A percentile compares a stretch with the other conserved stretches of the same genome.
These are phyloP conservation scores for Chaenocephalus aceratus DNA, from an alignment of 2,113 vertebrate genomes.

Conservation along the genomic window DNA sequence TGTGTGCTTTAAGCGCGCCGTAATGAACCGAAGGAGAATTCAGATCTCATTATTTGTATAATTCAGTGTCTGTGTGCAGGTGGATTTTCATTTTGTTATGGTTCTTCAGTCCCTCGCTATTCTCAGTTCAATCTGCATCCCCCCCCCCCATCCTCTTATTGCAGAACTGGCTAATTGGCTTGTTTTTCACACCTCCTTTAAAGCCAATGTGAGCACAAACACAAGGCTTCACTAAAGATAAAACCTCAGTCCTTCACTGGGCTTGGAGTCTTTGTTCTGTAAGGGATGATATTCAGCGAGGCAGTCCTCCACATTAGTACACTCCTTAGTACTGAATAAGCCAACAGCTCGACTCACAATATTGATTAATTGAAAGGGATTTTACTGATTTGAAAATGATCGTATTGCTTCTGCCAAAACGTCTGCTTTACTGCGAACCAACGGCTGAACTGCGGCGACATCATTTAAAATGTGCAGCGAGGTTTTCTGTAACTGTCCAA, in stretches of 20 bases:
- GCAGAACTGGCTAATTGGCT: constrained; percentile 59
- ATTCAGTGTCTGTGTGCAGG: constrained; percentile 6
- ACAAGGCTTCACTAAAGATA: constrained; percentile 19
- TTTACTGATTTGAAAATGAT: too few relatives aligned
- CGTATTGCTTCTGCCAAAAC: too few relatives aligned
- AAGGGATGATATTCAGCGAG: too few relatives aligned
- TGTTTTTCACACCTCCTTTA: constrained; percentile 59
- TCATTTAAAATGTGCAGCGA: too few relatives aligned
- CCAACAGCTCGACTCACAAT: too few relatives aligned
- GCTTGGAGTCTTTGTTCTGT: constrained; percentile 2
- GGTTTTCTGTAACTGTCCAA: too few relatives aligned
- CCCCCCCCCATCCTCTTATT: constrained; percentile 14
- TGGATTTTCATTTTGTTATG: constrained; percentile 2
- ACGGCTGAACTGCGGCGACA: too few relatives aligned
- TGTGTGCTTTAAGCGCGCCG: background rate
- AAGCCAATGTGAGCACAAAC: constrained; percentile 42
- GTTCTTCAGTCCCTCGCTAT: constrained; percentile 1
- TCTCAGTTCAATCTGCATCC: constrained; percentile 25
- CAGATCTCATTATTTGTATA: background rate
- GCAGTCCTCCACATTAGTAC: too few relatives aligned
- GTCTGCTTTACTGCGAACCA: too few relatives aligned
- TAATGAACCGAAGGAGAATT: background rate
- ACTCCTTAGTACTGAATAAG: too few relatives aligned
- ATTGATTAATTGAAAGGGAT: too few relatives aligned
- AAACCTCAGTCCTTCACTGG: constrained; percentile 10